These are phyloP conservation scores for Caenorhabditis panamensis DNA, from an alignment of 2,888 invertebrate genomes.

Conservation along the genomic window DNA sequence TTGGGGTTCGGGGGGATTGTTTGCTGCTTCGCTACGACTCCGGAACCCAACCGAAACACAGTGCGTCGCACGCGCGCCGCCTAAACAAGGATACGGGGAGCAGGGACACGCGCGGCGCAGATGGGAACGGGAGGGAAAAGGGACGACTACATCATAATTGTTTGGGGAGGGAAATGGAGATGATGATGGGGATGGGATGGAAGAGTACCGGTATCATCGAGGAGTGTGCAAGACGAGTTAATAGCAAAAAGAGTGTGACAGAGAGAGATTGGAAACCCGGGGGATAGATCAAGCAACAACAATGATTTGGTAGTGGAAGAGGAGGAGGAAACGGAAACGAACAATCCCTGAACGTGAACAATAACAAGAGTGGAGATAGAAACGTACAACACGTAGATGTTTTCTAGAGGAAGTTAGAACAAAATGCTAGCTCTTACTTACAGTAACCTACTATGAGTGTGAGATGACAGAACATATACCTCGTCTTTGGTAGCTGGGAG, in stretches of 20 bases:
- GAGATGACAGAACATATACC: slow-evolving; percentile 4
- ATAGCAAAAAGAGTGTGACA: slow-evolving; percentile 27
- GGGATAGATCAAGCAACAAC: slow-evolving; percentile 30
- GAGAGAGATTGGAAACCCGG: slow-evolving; percentile 30
- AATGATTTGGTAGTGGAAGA: slow-evolving; percentile 43
- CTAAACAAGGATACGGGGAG: slow-evolving; percentile 15
- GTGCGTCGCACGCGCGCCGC: slow-evolving; percentile 12
- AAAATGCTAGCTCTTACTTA: background rate
- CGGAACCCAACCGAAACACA: slow-evolving; percentile 4
- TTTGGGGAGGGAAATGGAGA: background rate
- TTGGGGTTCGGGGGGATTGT: background rate
- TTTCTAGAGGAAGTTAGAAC: background rate
- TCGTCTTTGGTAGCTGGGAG: background rate
- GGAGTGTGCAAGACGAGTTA: slow-evolving; percentile 19
- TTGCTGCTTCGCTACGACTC: slow-evolving; percentile 2
- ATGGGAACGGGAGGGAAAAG: slow-evolving; percentile 11
- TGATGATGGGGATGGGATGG: slow-evolving; percentile 4
- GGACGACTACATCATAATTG: slow-evolving; percentile 1
- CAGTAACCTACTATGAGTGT: background rate
- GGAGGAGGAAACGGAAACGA: background rate
- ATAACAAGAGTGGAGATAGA: slow-evolving; percentile 9
- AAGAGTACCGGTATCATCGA: slow-evolving; percentile 34
- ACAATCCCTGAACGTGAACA: slow-evolving; percentile 46
- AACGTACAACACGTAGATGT: slow-evolving; percentile 2
- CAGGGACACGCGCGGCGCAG: slow-evolving; percentile 42